A percentile compares a stretch with the other conserved stretches of the same genome.
phyloP scores from a whole-genome alignment of 2,113 vertebrate genomes.

The Ochotona curzoniae region DNA sequence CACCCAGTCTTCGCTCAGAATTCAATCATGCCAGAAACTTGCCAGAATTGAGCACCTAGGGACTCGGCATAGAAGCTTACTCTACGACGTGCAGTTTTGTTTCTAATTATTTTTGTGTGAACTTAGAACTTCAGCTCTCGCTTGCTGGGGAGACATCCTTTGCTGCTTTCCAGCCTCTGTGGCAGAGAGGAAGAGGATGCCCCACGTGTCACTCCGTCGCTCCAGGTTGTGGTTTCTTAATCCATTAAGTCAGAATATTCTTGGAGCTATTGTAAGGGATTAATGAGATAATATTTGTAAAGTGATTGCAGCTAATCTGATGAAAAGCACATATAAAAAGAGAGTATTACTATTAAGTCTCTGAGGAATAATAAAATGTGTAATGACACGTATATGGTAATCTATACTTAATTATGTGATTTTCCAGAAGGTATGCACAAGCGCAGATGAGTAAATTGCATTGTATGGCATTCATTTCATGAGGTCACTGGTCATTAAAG shows the following conservation, averaged over 20 bases:
- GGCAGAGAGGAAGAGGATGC: fast-evolving
- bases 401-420: slow-evolving; percentile 71
- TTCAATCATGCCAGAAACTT: neutral
- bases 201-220: neutral
- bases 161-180: neutral
- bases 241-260: slow-evolving; percentile 24
- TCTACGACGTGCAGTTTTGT: fast-evolving
- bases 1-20: fast-evolving
- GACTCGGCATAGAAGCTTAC: fast-evolving
- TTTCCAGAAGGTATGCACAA: slow-evolving; percentile 59
- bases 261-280: slow-evolving; percentile 51
- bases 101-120: neutral
- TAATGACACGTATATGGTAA: slow-evolving; percentile 54
- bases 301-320: slow-evolving; percentile 56
- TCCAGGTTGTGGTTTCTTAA: slow-evolving; percentile 29
- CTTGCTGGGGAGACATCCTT: neutral
- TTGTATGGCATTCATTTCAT: neutral
- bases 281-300: slow-evolving; percentile 65
- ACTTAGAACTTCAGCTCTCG: fast-evolving
- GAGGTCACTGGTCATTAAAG: slow-evolving; percentile 71
- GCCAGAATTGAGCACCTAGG: fast-evolving
- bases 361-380: slow-evolving; percentile 30
- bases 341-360: slow-evolving; percentile 49
- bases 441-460: neutral
- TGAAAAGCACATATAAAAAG: slow-evolving; percentile 38